Conservation (phyloP, 1,140 invertebrate genomes). For the Magallana gigas region DNA sequence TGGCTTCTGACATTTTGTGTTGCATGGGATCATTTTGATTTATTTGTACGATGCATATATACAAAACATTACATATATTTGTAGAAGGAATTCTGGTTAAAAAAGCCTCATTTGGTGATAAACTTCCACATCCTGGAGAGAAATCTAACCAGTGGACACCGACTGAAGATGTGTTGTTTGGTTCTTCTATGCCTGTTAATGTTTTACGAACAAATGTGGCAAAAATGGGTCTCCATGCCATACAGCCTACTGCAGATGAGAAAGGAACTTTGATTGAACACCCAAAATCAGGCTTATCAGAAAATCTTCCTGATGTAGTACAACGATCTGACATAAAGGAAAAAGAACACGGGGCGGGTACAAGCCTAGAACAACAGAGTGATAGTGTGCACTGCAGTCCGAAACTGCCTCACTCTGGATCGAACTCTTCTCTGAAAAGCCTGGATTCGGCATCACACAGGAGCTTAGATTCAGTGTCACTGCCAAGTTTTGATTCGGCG, state of each 20-base stretch:
- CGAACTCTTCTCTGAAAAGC: conserved; percentile 60
- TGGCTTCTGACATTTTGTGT: neutral
- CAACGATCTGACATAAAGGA: conserved; percentile 51
- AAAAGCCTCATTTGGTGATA: conserved; percentile 81
- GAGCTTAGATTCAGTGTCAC: conserved; percentile 26
- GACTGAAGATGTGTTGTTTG: conserved; percentile 82
- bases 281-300: neutral
- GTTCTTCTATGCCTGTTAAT: conserved; percentile 60
- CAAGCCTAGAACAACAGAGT: neutral
- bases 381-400: conserved; percentile 18
- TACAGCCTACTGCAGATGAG: conserved; percentile 24
- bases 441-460: conserved; percentile 49
- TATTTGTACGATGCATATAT: neutral
- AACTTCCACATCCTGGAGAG: conserved; percentile 73
- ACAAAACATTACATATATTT: conserved; percentile 42
- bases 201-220: conserved; percentile 65
- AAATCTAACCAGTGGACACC: conserved; percentile 80
- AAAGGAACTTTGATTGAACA: neutral
- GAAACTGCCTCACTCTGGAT: conserved; percentile 59
- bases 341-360: conserved; percentile 16
- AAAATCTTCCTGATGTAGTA: conserved; percentile 63
- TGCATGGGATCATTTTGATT: neutral
- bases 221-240: conserved; percentile 57
- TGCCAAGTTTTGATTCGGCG: conserved; percentile 40
- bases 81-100: conserved; percentile 81